Evolutionary conservation across 1,140 invertebrate genomes (phyloP), one percentile per base, ranked within the genome.

Genomic region (Ptiloglossa arizonensis): DNA sequence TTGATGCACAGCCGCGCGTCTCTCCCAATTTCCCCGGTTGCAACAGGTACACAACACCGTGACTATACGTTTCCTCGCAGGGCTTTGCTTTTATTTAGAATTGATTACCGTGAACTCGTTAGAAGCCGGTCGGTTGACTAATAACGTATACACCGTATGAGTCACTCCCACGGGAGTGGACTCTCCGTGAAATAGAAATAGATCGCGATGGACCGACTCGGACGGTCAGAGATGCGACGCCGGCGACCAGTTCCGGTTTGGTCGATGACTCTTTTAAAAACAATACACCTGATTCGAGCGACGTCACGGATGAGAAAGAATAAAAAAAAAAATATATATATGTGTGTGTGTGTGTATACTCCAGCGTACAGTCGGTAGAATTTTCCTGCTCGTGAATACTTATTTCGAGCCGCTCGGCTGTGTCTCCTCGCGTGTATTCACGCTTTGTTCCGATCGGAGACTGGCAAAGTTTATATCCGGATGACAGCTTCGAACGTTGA

Each of bases 111-210:
- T 38, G 38, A 5, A 41, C 48, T 81, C 56, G 70, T 85, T 81
- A 71, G 62, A 44, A 62, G 57, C 29, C 29, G 64, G 32, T 24
- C 52, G 52, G 79, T 85, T 83, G 80, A 88, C 85, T 86, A 88
- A 86, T 88, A 88, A 89, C 86, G 59, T 80, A 85, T 89, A 85
- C 77, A 71, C 48, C 63, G 74, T 83, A 83, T 90, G 88, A 89
- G 72, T 90, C 89, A 90, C 54, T 56, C 54, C 81, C 79, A 73
- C 63, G 67, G 86, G 72, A 86, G 86, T 81, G 80, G 80, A 82
- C 82, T 80, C 79, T 87, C 85, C 74, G 78, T 79, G 85, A 86
- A 89, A 86, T 90, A 88, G 88, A 89, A 90, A 90, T 90, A 90
- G 89, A 88, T 82, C 57, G 59, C 76, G 70, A 85, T 78, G 80